Percentiles rank a stretch among this genome's conserved stretches.
These are phyloP conservation scores for Glyphotaelius pellucidus DNA, from an alignment of 2,888 invertebrate species.

Conservation along the genomic window DNA sequence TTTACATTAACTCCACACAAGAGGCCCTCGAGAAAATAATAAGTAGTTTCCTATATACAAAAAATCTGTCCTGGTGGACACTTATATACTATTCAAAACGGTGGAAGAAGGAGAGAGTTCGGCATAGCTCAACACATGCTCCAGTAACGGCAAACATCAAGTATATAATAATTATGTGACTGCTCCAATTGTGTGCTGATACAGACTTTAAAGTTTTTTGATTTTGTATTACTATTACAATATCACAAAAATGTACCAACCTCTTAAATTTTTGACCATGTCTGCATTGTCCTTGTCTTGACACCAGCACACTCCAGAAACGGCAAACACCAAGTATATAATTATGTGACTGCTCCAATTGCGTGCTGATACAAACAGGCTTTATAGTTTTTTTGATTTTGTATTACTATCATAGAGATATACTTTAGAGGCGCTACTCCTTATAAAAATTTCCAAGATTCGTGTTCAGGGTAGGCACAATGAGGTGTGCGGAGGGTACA, in stretches of 20 bases:
- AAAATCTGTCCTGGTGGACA: neutral
- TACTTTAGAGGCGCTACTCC: too few relatives aligned
- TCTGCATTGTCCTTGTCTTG: constrained; percentile 89
- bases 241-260: too few relatives aligned
- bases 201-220: too few relatives aligned
- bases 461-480: too few relatives aligned
- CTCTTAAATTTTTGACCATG: constrained; percentile 86
- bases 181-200: too few relatives aligned
- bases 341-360: neutral
- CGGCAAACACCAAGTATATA: neutral
- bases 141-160: neutral
- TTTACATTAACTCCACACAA: too few relatives aligned
- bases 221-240: too few relatives aligned
- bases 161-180: neutral
- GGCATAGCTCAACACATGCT: neutral
- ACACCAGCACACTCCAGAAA: constrained; percentile 76
- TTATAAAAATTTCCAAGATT: too few relatives aligned
- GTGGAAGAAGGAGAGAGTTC: neutral
- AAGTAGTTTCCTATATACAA: neutral
- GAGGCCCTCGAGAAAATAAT: too few relatives aligned
- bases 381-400: neutral
- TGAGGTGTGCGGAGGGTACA: too few relatives aligned
- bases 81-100: neutral
- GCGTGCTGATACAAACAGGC: neutral
- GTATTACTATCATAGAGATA: too few relatives aligned